Base-by-base conservation (phyloP, 2,888 invertebrate species). In the Harmothoe impar region DNA sequence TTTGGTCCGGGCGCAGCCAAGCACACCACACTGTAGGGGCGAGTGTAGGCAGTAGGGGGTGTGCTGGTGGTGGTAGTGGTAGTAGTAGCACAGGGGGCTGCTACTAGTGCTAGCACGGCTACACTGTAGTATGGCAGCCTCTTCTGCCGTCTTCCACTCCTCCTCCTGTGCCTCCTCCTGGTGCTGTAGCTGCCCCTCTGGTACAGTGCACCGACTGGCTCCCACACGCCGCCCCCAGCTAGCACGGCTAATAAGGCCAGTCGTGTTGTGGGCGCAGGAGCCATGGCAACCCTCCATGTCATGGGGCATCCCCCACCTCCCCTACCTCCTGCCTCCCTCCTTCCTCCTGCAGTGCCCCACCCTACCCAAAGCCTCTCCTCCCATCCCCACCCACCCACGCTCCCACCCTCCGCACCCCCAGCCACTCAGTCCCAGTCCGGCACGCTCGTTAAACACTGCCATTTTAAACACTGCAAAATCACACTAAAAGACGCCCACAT, bases 241-340 rank as follows among this genome's bases (percentile, higher is more conserved):
- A 72, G 72, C 72, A n/a, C 72, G 15, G 72, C 72, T 72, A 72
- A 72, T 72, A 72, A 72, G 72, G 72, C 72, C 72, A 72, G 31
- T 25, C 25, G 72, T 72, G 72, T 72, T 72, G 31, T 72, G 72
- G 72, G 72, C 72, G 15, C 72, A 29, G 72, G 72, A 72, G 72
- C 72, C 72, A 72, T 72, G 72, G 72, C 72, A 72, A 72, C 72
- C 31, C 29, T 72, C 72, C 72, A 72, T 72, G 72, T 72, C 72
- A 72, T 72, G 72, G 25, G 31, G 72, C 72, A 62, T 20, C 62
- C 72, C 62, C 62, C 62, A 62, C 62, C 62, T n/a, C 62, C 62
- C 23, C 62, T n/a, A 3, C 3, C 54, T 62, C 7, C 62, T 15
- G 20, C 15, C 62, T n/a, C 23, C 23, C 62, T 15, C 23, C 62